A percentile compares a stretch with the other conserved stretches of the same genome.
These are phyloP conservation scores for Tenrec ecaudatus DNA, from an alignment of 2,113 vertebrate species.

Conservation along the genomic window DNA sequence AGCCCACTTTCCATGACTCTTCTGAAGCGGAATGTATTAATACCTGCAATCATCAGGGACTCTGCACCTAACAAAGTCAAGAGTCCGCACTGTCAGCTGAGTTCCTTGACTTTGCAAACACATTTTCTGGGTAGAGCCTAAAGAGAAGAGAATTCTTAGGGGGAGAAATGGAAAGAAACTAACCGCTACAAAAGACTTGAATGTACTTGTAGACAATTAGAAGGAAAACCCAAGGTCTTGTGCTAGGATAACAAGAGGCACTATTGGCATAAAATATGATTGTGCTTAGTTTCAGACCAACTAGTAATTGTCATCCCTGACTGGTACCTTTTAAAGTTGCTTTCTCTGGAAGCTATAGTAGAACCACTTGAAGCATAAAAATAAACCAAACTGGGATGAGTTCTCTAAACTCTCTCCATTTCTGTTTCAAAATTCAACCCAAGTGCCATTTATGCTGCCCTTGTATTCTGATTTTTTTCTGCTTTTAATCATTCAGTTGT, in stretches of 20 bases:
- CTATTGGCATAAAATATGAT: neutral
- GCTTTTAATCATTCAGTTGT: conserved; percentile 29
- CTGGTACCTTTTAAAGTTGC: neutral
- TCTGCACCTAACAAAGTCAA: neutral
- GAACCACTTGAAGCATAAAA: neutral
- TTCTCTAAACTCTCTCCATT: neutral
- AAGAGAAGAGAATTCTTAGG: neutral
- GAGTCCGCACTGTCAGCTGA: neutral
- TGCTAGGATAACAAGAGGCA: neutral
- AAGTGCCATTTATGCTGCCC: neutral
- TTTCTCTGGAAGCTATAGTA: conserved; percentile 1
- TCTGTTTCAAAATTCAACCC: conserved; percentile 39
- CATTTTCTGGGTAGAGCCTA: neutral
- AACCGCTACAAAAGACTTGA: neutral
- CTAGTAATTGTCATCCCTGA: neutral
- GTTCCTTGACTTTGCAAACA: neutral
- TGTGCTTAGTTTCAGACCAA: neutral
- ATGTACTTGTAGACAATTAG: neutral
- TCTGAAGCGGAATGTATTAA: neutral
- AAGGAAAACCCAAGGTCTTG: neutral
- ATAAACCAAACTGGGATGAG: neutral
- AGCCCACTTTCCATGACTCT: neutral
- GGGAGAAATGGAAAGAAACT: neutral
- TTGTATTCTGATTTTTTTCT: neutral
- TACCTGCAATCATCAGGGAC: neutral